A percentile compares a stretch with the other conserved stretches of the same genome.
phyloP scores from a whole-genome alignment of 2,797 vertebrate genomes.

The Gouania willdenowi region DNA sequence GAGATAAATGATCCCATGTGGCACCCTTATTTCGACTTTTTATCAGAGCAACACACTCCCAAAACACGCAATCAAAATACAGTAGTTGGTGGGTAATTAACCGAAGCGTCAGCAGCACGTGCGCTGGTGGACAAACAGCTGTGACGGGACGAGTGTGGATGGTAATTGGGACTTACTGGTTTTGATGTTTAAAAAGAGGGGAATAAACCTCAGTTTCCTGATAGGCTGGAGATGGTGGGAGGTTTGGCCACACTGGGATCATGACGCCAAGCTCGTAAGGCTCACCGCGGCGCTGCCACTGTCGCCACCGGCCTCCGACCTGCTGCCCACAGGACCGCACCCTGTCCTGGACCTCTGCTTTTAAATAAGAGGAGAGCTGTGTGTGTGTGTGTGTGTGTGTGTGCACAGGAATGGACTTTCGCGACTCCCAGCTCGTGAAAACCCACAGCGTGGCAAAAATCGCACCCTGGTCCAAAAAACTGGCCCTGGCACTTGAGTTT shows the following conservation, averaged over 20 bases:
- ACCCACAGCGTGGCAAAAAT: slow-evolving; percentile 45
- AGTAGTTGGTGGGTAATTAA: background rate
- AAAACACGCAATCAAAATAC: slow-evolving; percentile 7
- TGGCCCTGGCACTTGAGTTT: slow-evolving; percentile 40
- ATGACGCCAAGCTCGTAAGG: slow-evolving; percentile 58
- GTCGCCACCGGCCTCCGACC: slow-evolving; percentile 52
- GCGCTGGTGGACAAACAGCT: background rate
- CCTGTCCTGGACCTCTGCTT: slow-evolving; percentile 44
- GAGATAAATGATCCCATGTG: slow-evolving; percentile 77
- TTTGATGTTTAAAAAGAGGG: slow-evolving; percentile 50
- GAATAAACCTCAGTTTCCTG: slow-evolving; percentile 55
- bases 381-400: slow-evolving; percentile 11
- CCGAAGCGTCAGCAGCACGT: slow-evolving; percentile 9
- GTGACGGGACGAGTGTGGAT: background rate
- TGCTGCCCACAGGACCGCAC: slow-evolving; percentile 51
- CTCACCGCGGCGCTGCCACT: slow-evolving; percentile 57
- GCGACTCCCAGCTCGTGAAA: slow-evolving; percentile 59
- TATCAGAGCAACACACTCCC: slow-evolving; percentile 33
- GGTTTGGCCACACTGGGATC: slow-evolving; percentile 34
- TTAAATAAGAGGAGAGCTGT: slow-evolving; percentile 44
- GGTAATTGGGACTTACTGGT: slow-evolving; percentile 41
- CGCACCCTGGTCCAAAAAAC: slow-evolving; percentile 49
- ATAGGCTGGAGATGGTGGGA: slow-evolving; percentile 32
- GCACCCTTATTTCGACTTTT: slow-evolving; percentile 63
- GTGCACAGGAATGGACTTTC: slow-evolving; percentile 30